Percentiles rank a stretch among this genome's conserved stretches.
These are phyloP conservation scores for Serilophus lunatus DNA, from an alignment of 2,113 vertebrate genomes.

Conservation along the genomic window DNA sequence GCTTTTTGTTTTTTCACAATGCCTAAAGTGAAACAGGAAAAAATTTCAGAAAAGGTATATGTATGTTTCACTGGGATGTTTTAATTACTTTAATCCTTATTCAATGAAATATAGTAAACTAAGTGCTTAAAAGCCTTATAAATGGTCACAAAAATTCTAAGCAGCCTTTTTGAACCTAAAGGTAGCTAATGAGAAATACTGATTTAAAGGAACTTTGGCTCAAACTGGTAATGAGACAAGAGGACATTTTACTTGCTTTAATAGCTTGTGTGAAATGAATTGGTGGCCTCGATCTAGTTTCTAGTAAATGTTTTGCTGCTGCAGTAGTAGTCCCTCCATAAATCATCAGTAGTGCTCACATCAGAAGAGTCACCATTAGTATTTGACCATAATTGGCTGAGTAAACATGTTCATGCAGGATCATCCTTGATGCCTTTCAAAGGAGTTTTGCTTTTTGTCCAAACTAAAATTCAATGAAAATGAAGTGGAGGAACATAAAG, in stretches of 20 bases:
- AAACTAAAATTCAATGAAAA: neutral
- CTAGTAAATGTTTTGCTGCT: conserved; percentile 49
- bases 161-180: neutral
- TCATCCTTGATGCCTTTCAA: neutral
- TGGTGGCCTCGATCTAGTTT: conserved; percentile 47
- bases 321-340: conserved; percentile 16
- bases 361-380: conserved; percentile 14
- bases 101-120: conserved; percentile 5
- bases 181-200: conserved; percentile 14
- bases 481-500: neutral
- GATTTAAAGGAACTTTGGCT: conserved; percentile 35
- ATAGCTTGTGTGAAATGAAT: conserved; percentile 41
- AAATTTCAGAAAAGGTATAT: neutral
- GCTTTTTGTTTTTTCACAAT: neutral
- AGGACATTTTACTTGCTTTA: conserved; percentile 21
- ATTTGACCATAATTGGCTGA: conserved; percentile 42
- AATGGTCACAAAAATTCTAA: conserved; percentile 3
- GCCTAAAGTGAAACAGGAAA: neutral
- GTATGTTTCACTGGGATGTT: neutral
- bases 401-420: neutral
- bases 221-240: conserved; percentile 7
- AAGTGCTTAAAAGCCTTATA: conserved; percentile 18
- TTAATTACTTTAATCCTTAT: conserved; percentile 16
- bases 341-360: conserved; percentile 26
- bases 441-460: neutral